These are phyloP conservation scores for Bombyx mori DNA, from an alignment of 1,140 invertebrate genomes.

Conservation along the genomic window DNA sequence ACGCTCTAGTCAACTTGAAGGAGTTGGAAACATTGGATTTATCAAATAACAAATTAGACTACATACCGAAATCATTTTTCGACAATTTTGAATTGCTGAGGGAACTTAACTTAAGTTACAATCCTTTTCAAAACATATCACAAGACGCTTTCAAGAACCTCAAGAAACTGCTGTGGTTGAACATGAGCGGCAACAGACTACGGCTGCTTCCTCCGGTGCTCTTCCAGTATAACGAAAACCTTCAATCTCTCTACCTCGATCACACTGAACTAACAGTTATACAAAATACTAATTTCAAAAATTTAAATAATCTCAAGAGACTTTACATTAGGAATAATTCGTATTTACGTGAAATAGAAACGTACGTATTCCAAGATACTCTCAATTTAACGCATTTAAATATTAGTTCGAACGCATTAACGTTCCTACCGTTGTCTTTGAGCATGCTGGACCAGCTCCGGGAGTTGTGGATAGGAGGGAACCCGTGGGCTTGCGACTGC, in stretches of 20 bases:
- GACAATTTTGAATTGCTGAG: conserved; percentile 73
- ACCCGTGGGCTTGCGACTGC: conserved; percentile 91
- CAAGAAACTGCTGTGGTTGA: conserved; percentile 68
- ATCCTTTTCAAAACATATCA: conserved; percentile 74
- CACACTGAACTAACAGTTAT: conserved; percentile 74
- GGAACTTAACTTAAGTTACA: conserved; percentile 77
- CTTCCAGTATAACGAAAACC: conserved; percentile 72
- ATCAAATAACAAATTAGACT: conserved; percentile 74
- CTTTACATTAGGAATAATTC: conserved; percentile 73
- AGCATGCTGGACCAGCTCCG: conserved; percentile 74
- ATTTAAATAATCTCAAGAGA: conserved; percentile 72
- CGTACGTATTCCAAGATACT: conserved; percentile 74
- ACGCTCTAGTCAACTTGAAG: conserved; percentile 78
- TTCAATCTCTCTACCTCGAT: conserved; percentile 72
- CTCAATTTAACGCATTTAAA: conserved; percentile 77
- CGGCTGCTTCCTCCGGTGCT: conserved; percentile 67
- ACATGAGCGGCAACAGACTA: conserved; percentile 74
- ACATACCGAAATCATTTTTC: conserved; percentile 78
- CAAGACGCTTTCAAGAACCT: conserved; percentile 75
- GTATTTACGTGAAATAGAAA: conserved; percentile 75
- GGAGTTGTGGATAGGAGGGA: conserved; percentile 79
- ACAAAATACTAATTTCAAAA: conserved; percentile 71
- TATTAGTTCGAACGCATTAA: conserved; percentile 81
- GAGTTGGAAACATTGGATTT: conserved; percentile 77
- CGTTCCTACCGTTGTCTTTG: conserved; percentile 80